phyloP scores from a whole-genome alignment of 2,113 vertebrate genomes.

The Semicossyphus pulcher region DNA sequence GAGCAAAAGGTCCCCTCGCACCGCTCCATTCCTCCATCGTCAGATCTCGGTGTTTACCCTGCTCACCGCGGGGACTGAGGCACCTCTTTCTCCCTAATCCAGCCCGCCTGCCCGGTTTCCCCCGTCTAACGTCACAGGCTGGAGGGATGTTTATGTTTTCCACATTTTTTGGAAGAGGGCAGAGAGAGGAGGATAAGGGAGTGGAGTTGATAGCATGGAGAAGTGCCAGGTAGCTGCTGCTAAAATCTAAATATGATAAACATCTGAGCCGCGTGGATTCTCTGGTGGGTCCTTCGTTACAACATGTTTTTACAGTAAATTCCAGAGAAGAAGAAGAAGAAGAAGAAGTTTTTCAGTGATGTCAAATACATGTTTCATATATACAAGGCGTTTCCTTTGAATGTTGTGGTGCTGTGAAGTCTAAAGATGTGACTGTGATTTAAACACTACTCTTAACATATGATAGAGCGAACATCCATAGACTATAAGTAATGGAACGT shows the following conservation, averaged over 20 bases:
- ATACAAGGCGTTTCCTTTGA: too few species aligned
- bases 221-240: conserved; percentile 23
- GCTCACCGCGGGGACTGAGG: conserved; percentile 52
- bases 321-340: too few species aligned
- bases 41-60: conserved; percentile 73
- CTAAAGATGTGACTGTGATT: too few species aligned
- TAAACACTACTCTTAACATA: too few species aligned
- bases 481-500: too few species aligned
- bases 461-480: too few species aligned
- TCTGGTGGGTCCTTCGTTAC: not conserved
- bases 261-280: not conserved
- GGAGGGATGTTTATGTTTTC: conserved; percentile 67
- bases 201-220: conserved; percentile 18
- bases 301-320: too few species aligned
- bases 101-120: conserved; percentile 5
- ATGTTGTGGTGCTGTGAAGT: too few species aligned
- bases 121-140: conserved; percentile 30
- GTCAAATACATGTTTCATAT: not conserved
- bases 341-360: not conserved
- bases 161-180: conserved; percentile 26
- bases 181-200: not conserved
- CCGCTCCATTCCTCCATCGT: conserved; percentile 61
- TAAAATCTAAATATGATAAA: not conserved
- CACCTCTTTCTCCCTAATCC: conserved; percentile 43
- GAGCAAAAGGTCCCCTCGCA: conserved; percentile 44